phyloP scores from a whole-genome alignment of 2,888 invertebrate species.

The Pseudococcus longispinus region DNA sequence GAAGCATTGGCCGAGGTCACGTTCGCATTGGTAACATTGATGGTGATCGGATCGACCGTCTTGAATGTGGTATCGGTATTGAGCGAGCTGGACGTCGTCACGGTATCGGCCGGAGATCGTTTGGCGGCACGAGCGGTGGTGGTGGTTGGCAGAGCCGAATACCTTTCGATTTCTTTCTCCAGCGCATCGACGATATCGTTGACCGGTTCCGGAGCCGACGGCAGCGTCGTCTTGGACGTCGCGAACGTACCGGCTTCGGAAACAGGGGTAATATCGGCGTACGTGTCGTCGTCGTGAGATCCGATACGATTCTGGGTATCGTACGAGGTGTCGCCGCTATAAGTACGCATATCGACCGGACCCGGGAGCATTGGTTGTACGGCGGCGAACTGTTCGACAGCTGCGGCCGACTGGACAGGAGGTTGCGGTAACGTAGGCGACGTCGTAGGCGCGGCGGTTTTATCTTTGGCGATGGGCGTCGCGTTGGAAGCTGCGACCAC shows the following conservation, averaged over 20 bases:
- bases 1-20: not conserved
- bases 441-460: not conserved
- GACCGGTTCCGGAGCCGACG: constrained; percentile 61
- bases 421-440: constrained; percentile 47
- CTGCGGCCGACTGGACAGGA: constrained; percentile 27
- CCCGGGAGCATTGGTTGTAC: constrained; percentile 72
- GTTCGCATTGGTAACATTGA: not conserved
- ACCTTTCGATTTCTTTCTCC: constrained; percentile 74
- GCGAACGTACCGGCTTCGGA: not conserved
- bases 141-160: not conserved
- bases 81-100: not conserved
- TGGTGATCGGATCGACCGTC: not conserved
- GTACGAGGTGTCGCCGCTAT: constrained; percentile 67
- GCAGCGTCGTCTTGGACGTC: not conserved
- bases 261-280: not conserved
- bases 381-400: constrained; percentile 44
- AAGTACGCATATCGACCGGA: constrained; percentile 89
- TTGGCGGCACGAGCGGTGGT: not conserved
- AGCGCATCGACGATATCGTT: constrained; percentile 80
- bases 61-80: not conserved
- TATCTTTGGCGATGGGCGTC: not conserved
- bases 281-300: constrained; percentile 64
- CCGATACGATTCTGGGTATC: constrained; percentile 67
- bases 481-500: too few species aligned
- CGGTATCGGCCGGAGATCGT: not conserved